Percentiles rank a stretch among this genome's conserved stretches.
Evolutionary conservation across 2,888 invertebrate species (phyloP).

Genomic region (Eubasilissa splendida): DNA sequence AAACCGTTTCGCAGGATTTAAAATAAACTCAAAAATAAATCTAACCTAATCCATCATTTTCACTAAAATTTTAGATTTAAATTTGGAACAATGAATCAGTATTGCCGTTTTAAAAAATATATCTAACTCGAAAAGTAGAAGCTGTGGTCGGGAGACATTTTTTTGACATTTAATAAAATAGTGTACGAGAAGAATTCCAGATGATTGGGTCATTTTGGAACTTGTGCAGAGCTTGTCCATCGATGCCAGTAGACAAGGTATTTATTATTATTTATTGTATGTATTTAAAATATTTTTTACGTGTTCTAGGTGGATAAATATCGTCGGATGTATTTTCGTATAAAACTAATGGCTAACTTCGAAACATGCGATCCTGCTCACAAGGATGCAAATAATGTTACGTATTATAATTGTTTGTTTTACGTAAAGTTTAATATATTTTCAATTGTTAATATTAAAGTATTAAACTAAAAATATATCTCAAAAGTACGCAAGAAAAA

Average conservation of each 20-base stretch:
- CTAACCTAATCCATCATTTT: too few relatives aligned
- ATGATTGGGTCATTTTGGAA: conserved; percentile 99
- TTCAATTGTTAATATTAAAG: too few relatives aligned
- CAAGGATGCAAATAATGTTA: too few relatives aligned
- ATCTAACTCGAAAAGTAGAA: conserved; percentile 2
- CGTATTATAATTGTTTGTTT: too few relatives aligned
- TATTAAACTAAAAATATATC: too few relatives aligned
- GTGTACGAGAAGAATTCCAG: conserved; percentile 63
- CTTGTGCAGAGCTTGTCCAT: conserved; percentile 96
- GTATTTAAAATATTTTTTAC: neutral
- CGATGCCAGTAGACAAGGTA: conserved; percentile 97
- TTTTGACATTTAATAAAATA: conserved; percentile 14
- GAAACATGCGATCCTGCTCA: too few relatives aligned
- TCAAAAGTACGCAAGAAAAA: too few relatives aligned
- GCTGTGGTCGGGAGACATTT: conserved; percentile 28
- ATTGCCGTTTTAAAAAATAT: conserved; percentile 10
- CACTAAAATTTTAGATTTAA: neutral
- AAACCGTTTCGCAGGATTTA: neutral
- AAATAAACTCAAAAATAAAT: too few relatives aligned
- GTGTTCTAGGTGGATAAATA: neutral
- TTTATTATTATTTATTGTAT: conserved; percentile 59
- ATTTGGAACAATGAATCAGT: conserved; percentile 32
- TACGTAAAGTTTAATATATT: too few relatives aligned
- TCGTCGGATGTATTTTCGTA: too few relatives aligned
- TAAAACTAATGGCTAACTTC: too few relatives aligned